phyloP scores from a whole-genome alignment of 64 coral and sea anemone species.

The Porites lutea region DNA sequence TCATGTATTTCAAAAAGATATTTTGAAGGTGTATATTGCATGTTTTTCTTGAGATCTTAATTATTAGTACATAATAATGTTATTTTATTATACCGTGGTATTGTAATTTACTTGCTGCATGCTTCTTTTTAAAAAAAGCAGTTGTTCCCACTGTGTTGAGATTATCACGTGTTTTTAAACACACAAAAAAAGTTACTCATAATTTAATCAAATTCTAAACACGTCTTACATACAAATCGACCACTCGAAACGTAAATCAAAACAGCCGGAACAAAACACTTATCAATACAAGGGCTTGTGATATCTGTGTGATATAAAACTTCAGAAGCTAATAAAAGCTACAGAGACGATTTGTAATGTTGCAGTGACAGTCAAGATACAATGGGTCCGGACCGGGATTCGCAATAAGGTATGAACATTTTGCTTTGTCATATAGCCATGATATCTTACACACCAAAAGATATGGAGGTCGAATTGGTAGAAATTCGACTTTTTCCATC shows the following conservation, averaged over 20 bases:
- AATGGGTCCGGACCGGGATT: background rate
- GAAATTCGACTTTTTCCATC: no score
- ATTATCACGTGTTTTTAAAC: conserved; percentile 13
- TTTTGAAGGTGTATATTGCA: no score
- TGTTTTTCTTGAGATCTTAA: no score
- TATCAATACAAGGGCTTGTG: background rate
- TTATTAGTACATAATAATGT: no score
- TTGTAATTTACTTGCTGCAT: no score
- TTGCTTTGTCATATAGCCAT: background rate
- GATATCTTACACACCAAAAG: background rate
- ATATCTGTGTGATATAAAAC: background rate
- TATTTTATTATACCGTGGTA: no score
- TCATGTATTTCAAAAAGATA: no score
- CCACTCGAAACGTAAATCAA: background rate
- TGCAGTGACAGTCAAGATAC: no score
- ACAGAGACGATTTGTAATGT: background rate
- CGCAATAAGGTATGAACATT: background rate
- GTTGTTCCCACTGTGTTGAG: background rate
- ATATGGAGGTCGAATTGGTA: no score
- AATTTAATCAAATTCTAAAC: conserved; percentile 39
- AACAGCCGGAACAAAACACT: background rate
- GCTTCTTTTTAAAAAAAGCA: no score
- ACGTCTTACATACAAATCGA: conserved; percentile 10
- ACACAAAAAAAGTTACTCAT: background rate
- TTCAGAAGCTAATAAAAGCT: background rate